Percentiles rank a stretch among this genome's conserved stretches.
These are phyloP conservation scores for Ariopsis seemanni DNA, from an alignment of 2,113 vertebrate genomes.

Conservation along the genomic window DNA sequence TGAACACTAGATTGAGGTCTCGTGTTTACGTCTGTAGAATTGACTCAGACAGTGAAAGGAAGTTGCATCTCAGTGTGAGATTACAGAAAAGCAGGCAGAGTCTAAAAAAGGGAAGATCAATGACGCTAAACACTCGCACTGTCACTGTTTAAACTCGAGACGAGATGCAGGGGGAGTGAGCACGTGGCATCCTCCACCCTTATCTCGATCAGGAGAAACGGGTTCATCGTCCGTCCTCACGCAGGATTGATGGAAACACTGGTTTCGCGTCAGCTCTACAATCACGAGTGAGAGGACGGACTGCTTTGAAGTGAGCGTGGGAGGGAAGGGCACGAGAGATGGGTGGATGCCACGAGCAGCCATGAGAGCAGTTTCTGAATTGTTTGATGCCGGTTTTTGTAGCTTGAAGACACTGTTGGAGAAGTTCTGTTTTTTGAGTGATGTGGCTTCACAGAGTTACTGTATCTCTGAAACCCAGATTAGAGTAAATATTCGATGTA, in stretches of 20 bases:
- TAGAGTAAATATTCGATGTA: neutral
- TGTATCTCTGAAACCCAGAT: neutral
- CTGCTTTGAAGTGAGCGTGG: constrained; percentile 5
- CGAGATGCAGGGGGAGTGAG: neutral
- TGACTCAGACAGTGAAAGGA: neutral
- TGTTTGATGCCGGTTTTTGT: constrained; percentile 32
- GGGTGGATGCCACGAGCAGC: constrained; percentile 20
- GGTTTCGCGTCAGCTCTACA: constrained; percentile 20
- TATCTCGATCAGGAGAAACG: constrained; percentile 38
- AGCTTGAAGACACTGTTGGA: neutral
- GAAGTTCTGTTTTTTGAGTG: constrained; percentile 9
- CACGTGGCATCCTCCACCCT: neutral
- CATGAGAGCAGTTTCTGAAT: constrained; percentile 41
- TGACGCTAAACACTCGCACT: constrained; percentile 11
- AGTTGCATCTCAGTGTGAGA: constrained; percentile 18
- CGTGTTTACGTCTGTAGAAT: neutral
- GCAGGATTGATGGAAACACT: constrained; percentile 41
- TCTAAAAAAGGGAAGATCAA: constrained; percentile 33
- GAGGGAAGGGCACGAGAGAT: constrained; percentile 38
- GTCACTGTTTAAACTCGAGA: neutral
- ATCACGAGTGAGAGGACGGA: constrained; percentile 9
- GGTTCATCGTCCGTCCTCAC: constrained; percentile 31
- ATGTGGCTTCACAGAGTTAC: neutral
- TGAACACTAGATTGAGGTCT: neutral
- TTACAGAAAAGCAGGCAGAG: constrained; percentile 13